Evolutionary conservation across 30 jellyfish, hydroid and myxozoan genomes (phyloP), one percentile per base, ranked within the genome.

Genomic region (Sanderia malayensis): DNA sequence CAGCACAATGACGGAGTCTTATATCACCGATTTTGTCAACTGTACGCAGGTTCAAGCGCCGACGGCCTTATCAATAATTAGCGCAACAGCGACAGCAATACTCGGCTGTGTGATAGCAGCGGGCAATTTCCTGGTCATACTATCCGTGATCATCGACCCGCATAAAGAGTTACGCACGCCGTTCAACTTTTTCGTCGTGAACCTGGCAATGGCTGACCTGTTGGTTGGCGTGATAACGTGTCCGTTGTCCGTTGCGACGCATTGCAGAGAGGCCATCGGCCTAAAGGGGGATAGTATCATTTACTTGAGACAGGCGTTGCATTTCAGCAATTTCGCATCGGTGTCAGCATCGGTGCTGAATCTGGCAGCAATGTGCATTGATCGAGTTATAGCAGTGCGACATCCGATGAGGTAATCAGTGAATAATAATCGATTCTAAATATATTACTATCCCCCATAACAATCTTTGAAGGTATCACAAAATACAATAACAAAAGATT

Each of bases 161-260:
- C 67, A 44, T 70, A 67, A 59, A 32, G 82, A 79, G 76, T 76
- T 79, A 3, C 80, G 92, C 1, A 79, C 92, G 47, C 92, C 66
- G 62, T 79, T 79, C 83, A 79, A 79, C 70, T 79, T 79, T 52
- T 79, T 62, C 53, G 92, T 79, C 45, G 76, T 67, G 44, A 79
- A 68, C 46, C 32, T 79, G 52, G 92, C 92, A 19, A 76, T 41
- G 24, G 92, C 92, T 6, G 92, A 79, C 41, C 78, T 79, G 47
- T 53, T 79, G 57, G 74, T 67, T 1, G 92, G 92, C 20, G 59
- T 67, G 46, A 47, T 79, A 31, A 79, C 59, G 15, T 83, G 67
- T n/a, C 92, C 92, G 0, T 27, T 79, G 53, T 44, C 92, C 28
- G 44, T 73, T 7, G 37, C 73, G 76, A 83, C 80, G 23, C 92